These are phyloP conservation scores for Drosophila mayaguana DNA, from an alignment of 2,888 invertebrate species.

Conservation along the genomic window DNA sequence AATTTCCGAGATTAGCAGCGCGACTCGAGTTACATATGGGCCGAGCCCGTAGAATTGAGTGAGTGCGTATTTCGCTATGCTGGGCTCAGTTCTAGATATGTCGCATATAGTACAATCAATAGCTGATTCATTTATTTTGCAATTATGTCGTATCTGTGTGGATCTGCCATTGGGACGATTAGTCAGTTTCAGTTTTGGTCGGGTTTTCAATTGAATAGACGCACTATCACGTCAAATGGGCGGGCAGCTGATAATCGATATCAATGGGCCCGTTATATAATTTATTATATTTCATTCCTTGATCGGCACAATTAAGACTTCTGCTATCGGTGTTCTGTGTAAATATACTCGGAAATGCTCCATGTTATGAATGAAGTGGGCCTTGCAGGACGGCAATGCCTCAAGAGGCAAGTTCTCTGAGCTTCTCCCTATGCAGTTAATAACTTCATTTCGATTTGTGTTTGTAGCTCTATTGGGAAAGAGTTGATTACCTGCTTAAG, in stretches of 20 bases:
- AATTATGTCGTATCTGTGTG: constrained; percentile 4
- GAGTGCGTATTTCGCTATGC: constrained; percentile 6
- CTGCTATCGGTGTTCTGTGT: constrained; percentile 21
- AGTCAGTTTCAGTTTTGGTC: constrained; percentile 12
- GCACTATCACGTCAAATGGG: constrained; percentile 40
- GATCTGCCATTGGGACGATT: constrained; percentile 10
- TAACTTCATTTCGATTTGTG: neutral
- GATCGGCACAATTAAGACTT: constrained; percentile 10
- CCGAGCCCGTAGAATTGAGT: neutral
- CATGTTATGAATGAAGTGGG: neutral
- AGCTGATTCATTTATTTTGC: constrained; percentile 7
- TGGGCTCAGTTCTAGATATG: neutral
- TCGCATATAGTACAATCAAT: neutral
- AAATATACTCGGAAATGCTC: constrained; percentile 8
- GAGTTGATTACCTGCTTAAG: constrained; percentile 17
- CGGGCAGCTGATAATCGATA: constrained; percentile 18
- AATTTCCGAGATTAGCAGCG: constrained; percentile 5
- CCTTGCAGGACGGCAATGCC: neutral
- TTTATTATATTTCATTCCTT: neutral
- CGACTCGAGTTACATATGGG: neutral
- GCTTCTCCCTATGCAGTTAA: neutral
- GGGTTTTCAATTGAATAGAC: constrained; percentile 29
- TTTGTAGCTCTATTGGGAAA: neutral
- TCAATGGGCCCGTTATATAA: constrained; percentile 6
- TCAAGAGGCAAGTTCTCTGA: neutral